Evolutionary conservation across 2,888 invertebrate species (phyloP), one percentile per base, ranked within the genome.

Genomic region (Agriopis marginaria): DNA sequence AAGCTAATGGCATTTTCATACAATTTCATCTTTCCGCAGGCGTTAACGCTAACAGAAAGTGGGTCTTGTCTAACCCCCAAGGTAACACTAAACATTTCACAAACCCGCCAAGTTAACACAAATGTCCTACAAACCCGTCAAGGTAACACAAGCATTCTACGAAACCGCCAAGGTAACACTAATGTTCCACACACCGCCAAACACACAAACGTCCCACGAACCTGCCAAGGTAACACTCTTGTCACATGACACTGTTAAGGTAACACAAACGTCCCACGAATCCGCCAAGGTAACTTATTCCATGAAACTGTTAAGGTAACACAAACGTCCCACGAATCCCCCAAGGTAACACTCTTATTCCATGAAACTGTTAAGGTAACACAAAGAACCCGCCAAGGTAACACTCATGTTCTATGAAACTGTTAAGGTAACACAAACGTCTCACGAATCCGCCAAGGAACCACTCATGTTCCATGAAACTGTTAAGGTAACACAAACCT

Each of bases 161-260:
- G 95, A 96, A 75, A 93, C 95, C 0, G 93, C 95, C 42, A 95
- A 95, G 91, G 92, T 92, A 66, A 74, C 40, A 40, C 7, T 17
- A 44, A 40, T 17, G 17, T 23, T 2, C 17, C 2, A 23, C 17
- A n/a, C n/a, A n/a, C n/a, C n/a, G n/a, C n/a, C n/a, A 7, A 50
- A 17, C 50, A n/a, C n/a, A 40, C 7, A 17, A 44, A 40, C n/a
- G 17, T 23, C 17, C 17, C 2, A 23, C 17, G 2, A 23, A 23
- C 12, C 44, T 23, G 49, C 14, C 49, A 50, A 50, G 49, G 14
- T 50, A 14, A n/a, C 14, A 14, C 23, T n/a, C n/a, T n/a, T n/a
- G n/a, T n/a, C n/a, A n/a, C n/a, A n/a, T n/a, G n/a, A n/a, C n/a
- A n/a, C n/a, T n/a, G n/a, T n/a, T n/a, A n/a, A n/a, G n/a, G 14